Base-by-base conservation (phyloP, 1,140 invertebrate species). In the Hyphantria cunea region DNA sequence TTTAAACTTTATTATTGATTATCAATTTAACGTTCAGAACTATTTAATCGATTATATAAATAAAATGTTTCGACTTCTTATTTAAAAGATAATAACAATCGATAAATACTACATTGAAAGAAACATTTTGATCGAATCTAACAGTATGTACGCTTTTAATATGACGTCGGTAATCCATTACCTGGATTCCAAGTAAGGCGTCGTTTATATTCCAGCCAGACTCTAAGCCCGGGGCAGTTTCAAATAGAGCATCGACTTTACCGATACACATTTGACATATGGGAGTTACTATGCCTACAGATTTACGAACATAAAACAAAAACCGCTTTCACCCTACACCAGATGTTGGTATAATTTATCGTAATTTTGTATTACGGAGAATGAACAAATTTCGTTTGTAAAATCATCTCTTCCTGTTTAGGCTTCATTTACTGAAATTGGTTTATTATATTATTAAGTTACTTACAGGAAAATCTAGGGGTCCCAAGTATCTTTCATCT, bases 261-360 rank as follows among this genome's bases (percentile, higher is more conserved):
- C 48, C 9, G 39, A 34, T 25, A 51, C 47, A 60, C 17, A 44
- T 60, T 60, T 60, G 37, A 60, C 48, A 51, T 44, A 60, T 49
- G 48, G 39, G 48, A 51, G 42, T 60, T 50, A 60, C 47, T 51
- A 60, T 42, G 37, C 56, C 25, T 51, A 34, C 55, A 49, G 55
- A 60, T 60, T 49, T 60, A 60, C 48, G 41, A 41, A 60, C 48
- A 60, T 33, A 60, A 50, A 60, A 44, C 42, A 60, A 50, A 51
- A 49, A 44, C 56, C 15, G 48, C 56, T 51, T 41, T 60, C 34
- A 60, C 56, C 42, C 55, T 32, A 41, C 55, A 45, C 47, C 47
- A 51, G 33, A 48, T 59, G 37, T 41, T 50, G 34, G 13, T 37
- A 37, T 60, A 50, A 41, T 42, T 50, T 15, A 42, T 42, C 13